phyloP scores from a whole-genome alignment of 2,888 invertebrate species.

The Melanophora roralis region DNA sequence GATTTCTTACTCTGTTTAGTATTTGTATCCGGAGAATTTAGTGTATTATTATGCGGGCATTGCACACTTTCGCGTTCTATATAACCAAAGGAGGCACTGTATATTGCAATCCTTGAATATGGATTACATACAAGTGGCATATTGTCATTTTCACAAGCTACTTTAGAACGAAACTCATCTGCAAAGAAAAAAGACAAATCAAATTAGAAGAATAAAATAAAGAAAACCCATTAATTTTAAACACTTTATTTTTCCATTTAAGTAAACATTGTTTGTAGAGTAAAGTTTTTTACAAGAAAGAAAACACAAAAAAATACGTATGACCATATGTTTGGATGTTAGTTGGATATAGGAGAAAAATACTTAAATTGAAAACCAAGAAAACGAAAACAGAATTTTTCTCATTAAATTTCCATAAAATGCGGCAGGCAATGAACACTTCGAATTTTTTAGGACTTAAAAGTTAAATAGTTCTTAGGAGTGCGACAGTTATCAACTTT shows the following conservation, averaged over 20 bases:
- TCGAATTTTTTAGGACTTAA: neutral
- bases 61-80: slow-evolving; percentile 92
- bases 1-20: slow-evolving; percentile 70
- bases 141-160: slow-evolving; percentile 94
- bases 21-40: slow-evolving; percentile 66
- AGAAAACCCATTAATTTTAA: slow-evolving; percentile 24
- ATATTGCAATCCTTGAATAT: slow-evolving; percentile 92
- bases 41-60: slow-evolving; percentile 82
- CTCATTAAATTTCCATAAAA: slow-evolving; percentile 46
- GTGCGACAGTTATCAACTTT: slow-evolving; percentile 26
- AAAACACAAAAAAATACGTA: too few species aligned
- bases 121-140: slow-evolving; percentile 92
- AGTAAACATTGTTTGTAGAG: neutral
- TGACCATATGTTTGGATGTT: too few species aligned
- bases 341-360: neutral
- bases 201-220: neutral
- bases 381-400: slow-evolving; percentile 16
- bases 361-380: neutral
- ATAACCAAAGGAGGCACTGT: slow-evolving; percentile 94
- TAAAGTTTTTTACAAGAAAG: neutral
- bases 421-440: slow-evolving; percentile 9
- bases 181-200: slow-evolving; percentile 71
- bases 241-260: slow-evolving; percentile 10
- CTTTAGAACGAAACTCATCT: slow-evolving; percentile 96
- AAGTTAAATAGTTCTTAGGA: neutral